Evolutionary conservation across 2,113 vertebrate species (phyloP).

Genomic region (Equus przewalskii): DNA sequence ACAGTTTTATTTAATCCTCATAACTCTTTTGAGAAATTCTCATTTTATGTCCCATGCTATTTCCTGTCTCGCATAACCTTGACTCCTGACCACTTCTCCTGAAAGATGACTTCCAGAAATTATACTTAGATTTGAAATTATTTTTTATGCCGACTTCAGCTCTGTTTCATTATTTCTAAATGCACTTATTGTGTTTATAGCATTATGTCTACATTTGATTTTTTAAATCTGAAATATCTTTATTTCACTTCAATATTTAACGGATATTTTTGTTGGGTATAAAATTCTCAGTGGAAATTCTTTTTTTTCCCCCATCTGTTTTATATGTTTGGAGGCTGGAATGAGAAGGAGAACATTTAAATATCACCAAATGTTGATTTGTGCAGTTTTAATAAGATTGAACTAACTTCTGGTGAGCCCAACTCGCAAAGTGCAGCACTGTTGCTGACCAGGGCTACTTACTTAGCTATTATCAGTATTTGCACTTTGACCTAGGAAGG

Average conservation of each 20-base stretch:
- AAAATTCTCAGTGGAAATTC: not conserved
- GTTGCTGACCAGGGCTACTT: not conserved
- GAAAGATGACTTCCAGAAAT: not conserved
- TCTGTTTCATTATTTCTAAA: not conserved
- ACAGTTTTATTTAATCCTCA: not conserved
- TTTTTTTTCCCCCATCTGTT: not conserved
- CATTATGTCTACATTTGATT: not conserved
- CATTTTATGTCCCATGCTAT: not conserved
- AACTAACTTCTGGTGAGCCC: not conserved
- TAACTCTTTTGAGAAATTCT: not conserved
- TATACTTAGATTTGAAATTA: not conserved
- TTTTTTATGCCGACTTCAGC: not conserved
- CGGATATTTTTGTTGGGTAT: not conserved
- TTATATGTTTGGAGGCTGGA: not conserved
- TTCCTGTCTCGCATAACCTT: not conserved
- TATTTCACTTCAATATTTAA: not conserved
- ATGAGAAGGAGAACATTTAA: not conserved
- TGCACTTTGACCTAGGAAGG: not conserved
- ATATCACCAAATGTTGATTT: not conserved
- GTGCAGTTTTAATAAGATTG: not conserved
- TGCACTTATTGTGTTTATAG: not conserved
- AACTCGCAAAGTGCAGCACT: not conserved
- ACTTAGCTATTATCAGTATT: not conserved
- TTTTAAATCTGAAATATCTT: not conserved
- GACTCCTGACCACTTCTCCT: not conserved